Base-by-base conservation (phyloP, 1,140 invertebrate genomes). In the Hylyphantes graminicola region DNA sequence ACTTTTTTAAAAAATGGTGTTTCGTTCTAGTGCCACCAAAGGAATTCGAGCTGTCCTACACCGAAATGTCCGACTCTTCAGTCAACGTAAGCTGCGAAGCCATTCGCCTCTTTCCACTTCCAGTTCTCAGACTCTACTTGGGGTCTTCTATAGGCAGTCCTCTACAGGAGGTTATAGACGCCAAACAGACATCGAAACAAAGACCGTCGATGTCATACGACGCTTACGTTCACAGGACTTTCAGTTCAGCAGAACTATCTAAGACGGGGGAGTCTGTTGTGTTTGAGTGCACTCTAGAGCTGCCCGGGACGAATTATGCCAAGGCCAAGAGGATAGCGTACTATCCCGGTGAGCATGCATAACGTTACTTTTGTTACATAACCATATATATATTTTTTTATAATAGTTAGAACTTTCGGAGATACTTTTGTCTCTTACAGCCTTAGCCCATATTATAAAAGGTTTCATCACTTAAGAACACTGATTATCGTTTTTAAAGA, bases 31-130 rank as follows among this genome's bases (percentile, higher is more conserved):
- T 84, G 55, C 82, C 82, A 2, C 61, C 82, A 8, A 68, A 84
- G 11, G 64, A 83, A 70, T 67, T 84, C 7, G 74, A 84, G 10
- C n/a, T 76, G 21, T 68, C 61, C 5, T 84, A 84, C 54, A 68
- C 19, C n/a, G 73, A 76, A 51, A 8, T 64, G 55, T 57, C 9
- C 5, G 55, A 82, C 15, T 50, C 59, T 3, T 76, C 55, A n/a
- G 64, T 84, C 2, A 84, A 84, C 17, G 82, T 84, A 35, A 84
- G 61, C 0, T 76, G 82, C 51, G 73, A 84, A 55, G 82, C 82
- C 0, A 48, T 48, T 10, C 73, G 82, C 15, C 53, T 77, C 21
- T 84, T 76, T 21, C 82, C 82, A 7, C 55, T 35, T 7, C 63
- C 82, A 13, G 48, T 64, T 10, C 13, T 84, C 13, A 76, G 68